phyloP scores from a whole-genome alignment of 1,140 invertebrate genomes.

The Popillia japonica region DNA sequence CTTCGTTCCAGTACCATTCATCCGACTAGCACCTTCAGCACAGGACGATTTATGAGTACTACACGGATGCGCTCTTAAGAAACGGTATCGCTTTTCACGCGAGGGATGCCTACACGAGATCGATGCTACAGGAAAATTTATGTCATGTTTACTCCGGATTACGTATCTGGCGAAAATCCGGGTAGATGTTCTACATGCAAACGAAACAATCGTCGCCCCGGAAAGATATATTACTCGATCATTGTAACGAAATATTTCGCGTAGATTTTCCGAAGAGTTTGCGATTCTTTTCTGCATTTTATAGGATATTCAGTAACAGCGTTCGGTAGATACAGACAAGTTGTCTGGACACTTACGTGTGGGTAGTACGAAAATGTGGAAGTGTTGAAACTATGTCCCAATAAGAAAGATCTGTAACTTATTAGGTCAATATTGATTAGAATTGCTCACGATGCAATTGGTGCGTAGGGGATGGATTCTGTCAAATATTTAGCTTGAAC shows the following conservation, averaged over 20 bases:
- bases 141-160: conserved; percentile 12
- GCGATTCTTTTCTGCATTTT: too few relatives aligned
- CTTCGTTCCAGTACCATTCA: background rate
- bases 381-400: too few relatives aligned
- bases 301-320: too few relatives aligned
- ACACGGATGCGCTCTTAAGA: background rate
- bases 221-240: background rate
- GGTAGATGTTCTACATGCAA: conserved; percentile 13
- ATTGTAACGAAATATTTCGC: background rate
- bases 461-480: too few relatives aligned
- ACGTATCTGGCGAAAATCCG: background rate
- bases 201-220: background rate
- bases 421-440: too few relatives aligned
- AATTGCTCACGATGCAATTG: too few relatives aligned
- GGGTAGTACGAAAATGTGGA: too few relatives aligned
- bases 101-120: background rate
- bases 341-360: too few relatives aligned
- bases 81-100: background rate
- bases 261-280: background rate
- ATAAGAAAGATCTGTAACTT: too few relatives aligned
- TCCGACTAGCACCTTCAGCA: background rate
- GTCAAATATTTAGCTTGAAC: too few relatives aligned
- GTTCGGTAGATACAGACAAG: too few relatives aligned
- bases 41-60: background rate
- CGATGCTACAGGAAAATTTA: background rate